phyloP scores from a whole-genome alignment of 2,113 vertebrate species.

The Lasiurus cinereus region DNA sequence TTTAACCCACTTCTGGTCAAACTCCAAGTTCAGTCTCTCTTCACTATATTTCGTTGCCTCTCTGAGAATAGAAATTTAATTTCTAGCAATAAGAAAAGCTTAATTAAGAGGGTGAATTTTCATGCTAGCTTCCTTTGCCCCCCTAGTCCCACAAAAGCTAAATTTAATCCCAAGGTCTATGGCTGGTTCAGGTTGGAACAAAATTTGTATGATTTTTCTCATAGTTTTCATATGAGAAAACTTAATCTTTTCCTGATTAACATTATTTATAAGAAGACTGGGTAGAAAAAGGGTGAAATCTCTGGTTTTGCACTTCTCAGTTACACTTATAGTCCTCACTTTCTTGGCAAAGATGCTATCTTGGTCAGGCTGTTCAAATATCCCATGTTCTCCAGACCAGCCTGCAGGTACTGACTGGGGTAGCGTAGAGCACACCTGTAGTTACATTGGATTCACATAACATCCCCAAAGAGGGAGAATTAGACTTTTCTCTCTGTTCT shows the following conservation, averaged over 20 bases:
- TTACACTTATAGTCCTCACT: background rate
- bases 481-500: background rate
- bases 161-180: background rate
- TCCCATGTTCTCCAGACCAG: background rate
- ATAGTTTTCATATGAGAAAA: background rate
- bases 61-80: slow-evolving; percentile 12
- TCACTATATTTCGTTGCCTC: background rate
- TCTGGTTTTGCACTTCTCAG: background rate
- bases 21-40: background rate
- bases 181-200: background rate
- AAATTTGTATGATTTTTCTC: background rate
- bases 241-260: background rate
- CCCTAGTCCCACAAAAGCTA: background rate
- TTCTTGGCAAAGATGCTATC: background rate
- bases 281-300: background rate
- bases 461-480: background rate
- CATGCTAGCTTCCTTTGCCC: background rate
- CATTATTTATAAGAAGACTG: background rate
- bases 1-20: background rate
- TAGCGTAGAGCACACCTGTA: background rate
- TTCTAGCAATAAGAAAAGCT: slow-evolving; percentile 3
- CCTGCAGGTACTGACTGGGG: background rate
- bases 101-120: background rate
- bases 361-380: background rate
- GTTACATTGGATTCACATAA: background rate